A percentile compares a stretch with the other conserved stretches of the same genome.
Conservation (phyloP, 2,888 invertebrate species). For the Cerceris ruficornis region DNA sequence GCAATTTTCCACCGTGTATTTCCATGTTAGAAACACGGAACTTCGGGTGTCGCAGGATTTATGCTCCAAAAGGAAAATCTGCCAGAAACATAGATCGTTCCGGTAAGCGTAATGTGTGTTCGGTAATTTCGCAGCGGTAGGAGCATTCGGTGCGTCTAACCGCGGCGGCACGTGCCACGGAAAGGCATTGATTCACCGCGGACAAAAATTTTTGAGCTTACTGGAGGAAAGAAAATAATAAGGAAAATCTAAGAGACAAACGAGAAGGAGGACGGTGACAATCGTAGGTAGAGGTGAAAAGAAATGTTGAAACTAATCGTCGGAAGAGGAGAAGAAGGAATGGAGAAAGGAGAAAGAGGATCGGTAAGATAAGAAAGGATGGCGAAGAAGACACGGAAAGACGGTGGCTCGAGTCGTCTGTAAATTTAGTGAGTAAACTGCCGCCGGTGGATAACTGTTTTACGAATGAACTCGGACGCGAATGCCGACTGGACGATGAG, state of each 20-base stretch:
- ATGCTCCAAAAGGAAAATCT: background rate
- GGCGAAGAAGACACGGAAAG: no score
- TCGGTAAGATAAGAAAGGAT: no score
- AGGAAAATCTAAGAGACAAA: background rate
- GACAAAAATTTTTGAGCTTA: background rate
- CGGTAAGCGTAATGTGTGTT: conserved; percentile 8
- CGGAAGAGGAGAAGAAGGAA: no score
- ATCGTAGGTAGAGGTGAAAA: no score
- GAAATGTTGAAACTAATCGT: no score
- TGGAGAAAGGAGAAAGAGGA: no score
- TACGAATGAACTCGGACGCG: conserved; percentile 12
- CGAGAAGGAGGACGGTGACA: no score
- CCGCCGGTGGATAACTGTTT: conserved; percentile 2
- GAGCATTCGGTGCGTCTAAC: conserved; percentile 6
- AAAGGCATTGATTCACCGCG: background rate
- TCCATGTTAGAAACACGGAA: background rate
- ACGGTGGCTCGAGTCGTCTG: background rate
- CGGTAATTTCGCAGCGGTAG: background rate
- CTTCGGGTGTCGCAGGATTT: background rate
- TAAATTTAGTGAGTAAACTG: conserved; percentile 27
- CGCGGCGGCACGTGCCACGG: conserved; percentile 4
- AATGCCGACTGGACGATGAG: background rate
- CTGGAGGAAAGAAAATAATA: background rate
- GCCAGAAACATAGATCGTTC: background rate
- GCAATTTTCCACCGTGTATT: conserved; percentile 2